These are phyloP conservation scores for Drosophila quinaria DNA, from an alignment of 2,888 invertebrate genomes.

Conservation along the genomic window DNA sequence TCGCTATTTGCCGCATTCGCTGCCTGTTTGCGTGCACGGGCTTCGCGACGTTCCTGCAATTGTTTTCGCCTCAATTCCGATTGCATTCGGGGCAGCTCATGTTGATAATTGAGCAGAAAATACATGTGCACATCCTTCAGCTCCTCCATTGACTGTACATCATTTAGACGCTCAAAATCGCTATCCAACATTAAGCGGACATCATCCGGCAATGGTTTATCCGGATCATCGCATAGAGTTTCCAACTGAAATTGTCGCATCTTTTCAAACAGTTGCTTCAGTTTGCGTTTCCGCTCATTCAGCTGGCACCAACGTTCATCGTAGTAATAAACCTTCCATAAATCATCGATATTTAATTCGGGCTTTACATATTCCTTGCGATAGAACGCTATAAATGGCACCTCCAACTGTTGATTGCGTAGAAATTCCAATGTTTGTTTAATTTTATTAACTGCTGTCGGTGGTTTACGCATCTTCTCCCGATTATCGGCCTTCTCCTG, in stretches of 20 bases:
- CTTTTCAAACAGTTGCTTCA: conserved; percentile 93
- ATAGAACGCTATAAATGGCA: conserved; percentile 99
- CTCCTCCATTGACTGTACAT: conserved; percentile 95
- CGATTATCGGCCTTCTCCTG: conserved; percentile 87
- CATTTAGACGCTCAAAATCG: conserved; percentile 92
- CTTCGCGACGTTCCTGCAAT: conserved; percentile 82
- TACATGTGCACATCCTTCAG: conserved; percentile 97
- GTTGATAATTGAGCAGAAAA: conserved; percentile 96
- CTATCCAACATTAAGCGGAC: conserved; percentile 93
- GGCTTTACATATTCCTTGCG: conserved; percentile 98
- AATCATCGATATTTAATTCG: conserved; percentile 96
- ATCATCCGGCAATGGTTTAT: conserved; percentile 93
- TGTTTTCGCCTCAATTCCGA: conserved; percentile 90
- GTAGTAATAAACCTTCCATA: conserved; percentile 99
- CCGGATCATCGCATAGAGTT: conserved; percentile 92
- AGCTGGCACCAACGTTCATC: conserved; percentile 98
- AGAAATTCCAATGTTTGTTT: conserved; percentile 97
- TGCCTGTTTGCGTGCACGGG: conserved; percentile 48
- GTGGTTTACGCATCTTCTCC: conserved; percentile 88
- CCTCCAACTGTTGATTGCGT: conserved; percentile 97
- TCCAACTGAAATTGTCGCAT: conserved; percentile 97
- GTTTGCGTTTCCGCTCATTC: conserved; percentile 92
- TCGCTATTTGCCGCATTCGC: conserved; percentile 67
- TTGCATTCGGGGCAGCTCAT: conserved; percentile 94
- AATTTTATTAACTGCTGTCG: conserved; percentile 93